These are phyloP conservation scores for Formicarius rufipectus DNA, from an alignment of 2,113 vertebrate species.

Conservation along the genomic window DNA sequence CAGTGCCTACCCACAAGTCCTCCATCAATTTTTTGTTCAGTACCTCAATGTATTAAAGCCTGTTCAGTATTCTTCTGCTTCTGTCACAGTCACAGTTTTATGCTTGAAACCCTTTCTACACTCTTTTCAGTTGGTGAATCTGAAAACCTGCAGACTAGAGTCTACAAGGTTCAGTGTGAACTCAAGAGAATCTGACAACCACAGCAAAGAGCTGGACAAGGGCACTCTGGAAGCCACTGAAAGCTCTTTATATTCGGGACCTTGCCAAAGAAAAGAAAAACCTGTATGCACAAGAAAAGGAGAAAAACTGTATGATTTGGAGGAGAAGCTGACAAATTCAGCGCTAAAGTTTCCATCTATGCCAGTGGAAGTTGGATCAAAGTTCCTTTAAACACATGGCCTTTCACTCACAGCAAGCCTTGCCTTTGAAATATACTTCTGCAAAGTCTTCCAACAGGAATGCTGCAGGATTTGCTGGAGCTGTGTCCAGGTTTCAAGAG, in stretches of 20 bases:
- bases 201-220: background rate
- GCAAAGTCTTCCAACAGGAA: background rate
- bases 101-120: background rate
- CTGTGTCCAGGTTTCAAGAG: background rate
- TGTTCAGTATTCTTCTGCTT: background rate
- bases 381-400: background rate
- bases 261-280: background rate
- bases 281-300: background rate
- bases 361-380: background rate
- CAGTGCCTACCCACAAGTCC: background rate
- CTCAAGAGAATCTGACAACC: background rate
- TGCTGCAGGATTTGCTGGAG: background rate
- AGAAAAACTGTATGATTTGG: background rate
- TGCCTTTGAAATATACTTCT: background rate
- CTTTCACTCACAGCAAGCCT: background rate
- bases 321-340: background rate
- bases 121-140: background rate
- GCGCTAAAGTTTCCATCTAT: background rate
- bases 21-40: background rate
- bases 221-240: background rate
- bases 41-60: background rate
- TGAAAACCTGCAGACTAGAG: background rate
- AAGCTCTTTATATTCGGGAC: background rate
- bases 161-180: background rate
- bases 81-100: background rate